Percentiles rank a stretch among this genome's conserved stretches.
Evolutionary conservation across 1,140 invertebrate species (phyloP).

Genomic region (Cotesia chilonis): DNA sequence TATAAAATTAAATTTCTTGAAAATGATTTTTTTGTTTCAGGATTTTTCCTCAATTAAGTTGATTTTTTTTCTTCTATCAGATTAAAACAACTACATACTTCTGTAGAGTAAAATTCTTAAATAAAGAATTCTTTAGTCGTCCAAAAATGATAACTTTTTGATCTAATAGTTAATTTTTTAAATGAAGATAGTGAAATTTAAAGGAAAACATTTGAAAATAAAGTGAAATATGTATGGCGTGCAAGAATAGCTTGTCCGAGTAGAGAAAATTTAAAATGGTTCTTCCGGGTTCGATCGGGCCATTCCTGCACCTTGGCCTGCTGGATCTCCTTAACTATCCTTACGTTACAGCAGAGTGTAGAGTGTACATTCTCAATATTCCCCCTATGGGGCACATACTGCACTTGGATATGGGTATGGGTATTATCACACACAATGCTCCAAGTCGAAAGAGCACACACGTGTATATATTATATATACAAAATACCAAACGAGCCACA

Average conservation of each 20-base stretch:
- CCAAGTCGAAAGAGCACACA: slow-evolving; percentile 7
- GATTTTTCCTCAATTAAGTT: no score
- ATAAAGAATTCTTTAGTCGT: no score
- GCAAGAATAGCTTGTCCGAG: slow-evolving; percentile 33
- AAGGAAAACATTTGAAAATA: not conserved
- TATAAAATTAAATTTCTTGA: no score
- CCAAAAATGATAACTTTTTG: no score
- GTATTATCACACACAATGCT: slow-evolving; percentile 26
- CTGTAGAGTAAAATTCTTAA: no score
- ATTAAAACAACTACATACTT: no score
- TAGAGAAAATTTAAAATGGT: slow-evolving; percentile 7
- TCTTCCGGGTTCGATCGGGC: slow-evolving; percentile 36
- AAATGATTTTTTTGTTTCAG: no score
- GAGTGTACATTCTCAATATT: not conserved
- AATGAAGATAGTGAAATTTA: no score
- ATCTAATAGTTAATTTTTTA: no score
- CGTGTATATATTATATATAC: slow-evolving; percentile 7
- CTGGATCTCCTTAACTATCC: not conserved
- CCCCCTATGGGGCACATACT: slow-evolving; percentile 7
- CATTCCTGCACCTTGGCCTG: slow-evolving; percentile 12
- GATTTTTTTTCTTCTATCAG: no score
- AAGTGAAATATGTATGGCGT: slow-evolving; percentile 29
- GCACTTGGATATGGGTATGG: not conserved
- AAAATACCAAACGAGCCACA: no score
- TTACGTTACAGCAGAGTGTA: no score